Evolutionary conservation across 2,797 vertebrate genomes (phyloP).

Genomic region (Nannoperca obscura): DNA sequence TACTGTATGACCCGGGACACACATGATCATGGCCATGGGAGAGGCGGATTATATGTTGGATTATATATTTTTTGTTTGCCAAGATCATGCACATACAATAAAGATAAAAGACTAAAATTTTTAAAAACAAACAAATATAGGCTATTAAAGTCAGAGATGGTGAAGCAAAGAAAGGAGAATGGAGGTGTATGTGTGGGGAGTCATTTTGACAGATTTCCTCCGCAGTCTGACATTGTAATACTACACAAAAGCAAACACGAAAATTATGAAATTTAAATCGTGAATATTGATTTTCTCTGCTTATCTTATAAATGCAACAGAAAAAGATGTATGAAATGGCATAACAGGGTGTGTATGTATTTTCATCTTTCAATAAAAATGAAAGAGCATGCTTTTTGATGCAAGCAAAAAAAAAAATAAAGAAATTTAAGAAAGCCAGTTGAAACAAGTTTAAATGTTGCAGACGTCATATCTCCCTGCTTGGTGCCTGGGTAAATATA

Average conservation of each 20-base stretch:
- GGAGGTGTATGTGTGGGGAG: background rate
- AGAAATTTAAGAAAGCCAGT: slow-evolving; percentile 15
- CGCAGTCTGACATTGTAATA: slow-evolving; percentile 35
- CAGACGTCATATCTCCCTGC: slow-evolving; percentile 69
- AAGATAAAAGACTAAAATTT: background rate
- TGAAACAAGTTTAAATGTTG: slow-evolving; percentile 56
- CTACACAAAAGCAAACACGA: slow-evolving; percentile 26
- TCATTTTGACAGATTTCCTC: slow-evolving; percentile 30
- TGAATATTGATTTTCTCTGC: slow-evolving; percentile 41
- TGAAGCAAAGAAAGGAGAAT: slow-evolving; percentile 3
- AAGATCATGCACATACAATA: slow-evolving; percentile 13
- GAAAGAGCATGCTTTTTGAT: slow-evolving; percentile 12
- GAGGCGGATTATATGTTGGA: background rate
- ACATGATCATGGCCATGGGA: slow-evolving; percentile 56
- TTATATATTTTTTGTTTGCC: background rate
- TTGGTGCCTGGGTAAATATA: slow-evolving; percentile 69
- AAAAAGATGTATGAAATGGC: slow-evolving; percentile 40
- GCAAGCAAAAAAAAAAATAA: slow-evolving; percentile 15
- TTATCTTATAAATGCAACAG: slow-evolving; percentile 3
- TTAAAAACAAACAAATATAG: background rate
- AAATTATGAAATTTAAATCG: slow-evolving; percentile 52
- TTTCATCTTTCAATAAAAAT: slow-evolving; percentile 26
- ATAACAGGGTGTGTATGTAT: slow-evolving; percentile 14
- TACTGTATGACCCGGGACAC: slow-evolving; percentile 58
- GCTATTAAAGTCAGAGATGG: slow-evolving; percentile 8